These are phyloP conservation scores for Cylas formicarius DNA, from an alignment of 1,140 invertebrate genomes.

Conservation along the genomic window DNA sequence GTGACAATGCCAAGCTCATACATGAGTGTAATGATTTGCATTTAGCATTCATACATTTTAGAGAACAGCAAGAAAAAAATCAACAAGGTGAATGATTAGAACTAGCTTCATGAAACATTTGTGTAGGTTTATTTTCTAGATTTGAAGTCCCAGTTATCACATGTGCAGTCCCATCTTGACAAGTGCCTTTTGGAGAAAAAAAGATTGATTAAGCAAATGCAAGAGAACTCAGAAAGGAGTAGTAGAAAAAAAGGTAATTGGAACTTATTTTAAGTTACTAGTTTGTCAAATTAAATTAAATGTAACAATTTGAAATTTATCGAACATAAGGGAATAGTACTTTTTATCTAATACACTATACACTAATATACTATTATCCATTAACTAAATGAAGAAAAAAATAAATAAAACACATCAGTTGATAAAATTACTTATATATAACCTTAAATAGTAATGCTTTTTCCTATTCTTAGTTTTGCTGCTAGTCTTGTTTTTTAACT, in stretches of 20 bases:
- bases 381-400: too few relatives aligned
- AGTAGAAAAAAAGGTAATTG: slow-evolving; percentile 14
- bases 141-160: slow-evolving; percentile 50
- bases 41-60: slow-evolving; percentile 54
- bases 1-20: slow-evolving; percentile 61
- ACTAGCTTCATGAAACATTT: neutral
- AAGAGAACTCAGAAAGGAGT: slow-evolving; percentile 14
- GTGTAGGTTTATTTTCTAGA: slow-evolving; percentile 39
- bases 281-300: too few relatives aligned
- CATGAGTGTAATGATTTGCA: slow-evolving; percentile 67
- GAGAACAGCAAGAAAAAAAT: slow-evolving; percentile 54
- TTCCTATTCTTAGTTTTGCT: too few relatives aligned
- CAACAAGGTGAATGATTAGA: slow-evolving; percentile 43
- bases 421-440: too few relatives aligned
- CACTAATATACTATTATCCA: too few relatives aligned
- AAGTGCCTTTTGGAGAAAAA: slow-evolving; percentile 26
- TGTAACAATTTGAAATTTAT: too few relatives aligned
- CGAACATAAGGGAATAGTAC: too few relatives aligned
- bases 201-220: slow-evolving; percentile 24
- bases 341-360: too few relatives aligned
- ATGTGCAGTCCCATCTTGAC: slow-evolving; percentile 51
- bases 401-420: too few relatives aligned
- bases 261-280: slow-evolving; percentile 1
- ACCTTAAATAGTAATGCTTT: too few relatives aligned
- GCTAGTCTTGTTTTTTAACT: too few relatives aligned